These are phyloP conservation scores for Phenacoccus solenopsis DNA, from an alignment of 1,140 invertebrate species.

Conservation along the genomic window DNA sequence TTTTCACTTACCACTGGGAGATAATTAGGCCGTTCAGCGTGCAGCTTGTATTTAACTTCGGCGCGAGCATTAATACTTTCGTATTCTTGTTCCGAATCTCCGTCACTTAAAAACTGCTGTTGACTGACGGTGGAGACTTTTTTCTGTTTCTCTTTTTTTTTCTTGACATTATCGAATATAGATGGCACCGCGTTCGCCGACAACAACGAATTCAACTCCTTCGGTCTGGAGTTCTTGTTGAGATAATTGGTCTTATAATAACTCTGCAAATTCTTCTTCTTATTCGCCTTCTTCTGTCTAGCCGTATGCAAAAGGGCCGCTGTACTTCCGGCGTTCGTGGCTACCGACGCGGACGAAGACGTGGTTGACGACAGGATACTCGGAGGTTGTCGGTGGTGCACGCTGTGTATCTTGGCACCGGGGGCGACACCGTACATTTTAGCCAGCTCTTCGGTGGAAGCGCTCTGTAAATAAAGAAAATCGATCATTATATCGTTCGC, in stretches of 20 bases:
- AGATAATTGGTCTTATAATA: background rate
- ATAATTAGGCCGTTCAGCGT: background rate
- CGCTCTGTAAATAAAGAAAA: background rate
- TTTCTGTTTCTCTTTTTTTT: constrained; percentile 7
- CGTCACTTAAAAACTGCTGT: constrained; percentile 3
- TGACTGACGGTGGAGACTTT: constrained; percentile 6
- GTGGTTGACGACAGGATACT: constrained; percentile 24
- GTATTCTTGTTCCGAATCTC: background rate
- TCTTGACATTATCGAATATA: constrained; percentile 6
- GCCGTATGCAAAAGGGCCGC: constrained; percentile 24
- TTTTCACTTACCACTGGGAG: background rate
- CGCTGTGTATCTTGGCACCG: constrained; percentile 24
- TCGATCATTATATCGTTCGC: too few species aligned
- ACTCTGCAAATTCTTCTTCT: constrained; percentile 10
- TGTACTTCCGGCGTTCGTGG: constrained; percentile 26
- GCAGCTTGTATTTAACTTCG: constrained; percentile 5
- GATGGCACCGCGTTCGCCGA: background rate
- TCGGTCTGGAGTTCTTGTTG: background rate
- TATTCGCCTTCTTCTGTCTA: background rate
- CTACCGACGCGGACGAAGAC: constrained; percentile 25
- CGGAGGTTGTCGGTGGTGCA: constrained; percentile 23
- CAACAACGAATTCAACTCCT: background rate
- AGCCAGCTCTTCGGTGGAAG: constrained; percentile 22
- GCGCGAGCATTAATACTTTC: background rate
- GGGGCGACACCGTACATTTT: constrained; percentile 23